These are phyloP conservation scores for Synergus umbraculus DNA, from an alignment of 2,888 invertebrate genomes.

Conservation along the genomic window DNA sequence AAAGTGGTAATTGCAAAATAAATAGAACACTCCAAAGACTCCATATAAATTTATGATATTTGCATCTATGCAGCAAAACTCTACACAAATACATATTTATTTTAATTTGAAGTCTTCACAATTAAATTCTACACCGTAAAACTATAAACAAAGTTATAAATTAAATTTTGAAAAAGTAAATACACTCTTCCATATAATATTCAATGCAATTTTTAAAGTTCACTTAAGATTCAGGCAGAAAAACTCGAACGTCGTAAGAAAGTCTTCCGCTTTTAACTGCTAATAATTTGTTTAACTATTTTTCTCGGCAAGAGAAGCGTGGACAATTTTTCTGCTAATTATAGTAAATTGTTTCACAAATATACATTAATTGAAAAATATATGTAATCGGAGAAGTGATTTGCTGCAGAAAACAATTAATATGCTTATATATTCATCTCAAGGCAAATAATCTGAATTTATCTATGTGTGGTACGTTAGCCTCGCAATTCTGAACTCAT, in stretches of 20 bases:
- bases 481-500: constrained; percentile 69
- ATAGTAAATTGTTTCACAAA: neutral
- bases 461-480: constrained; percentile 64
- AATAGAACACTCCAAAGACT: too few species aligned
- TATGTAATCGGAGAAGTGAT: constrained; percentile 49
- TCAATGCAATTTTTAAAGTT: neutral
- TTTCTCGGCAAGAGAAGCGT: neutral
- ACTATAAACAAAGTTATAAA: too few species aligned
- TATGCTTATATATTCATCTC: constrained; percentile 29
- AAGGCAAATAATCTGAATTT: constrained; percentile 60
- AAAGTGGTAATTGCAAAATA: too few species aligned
- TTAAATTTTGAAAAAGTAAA: too few species aligned
- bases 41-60: too few species aligned
- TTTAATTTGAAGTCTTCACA: too few species aligned
- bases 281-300: neutral
- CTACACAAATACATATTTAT: too few species aligned
- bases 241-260: neutral
- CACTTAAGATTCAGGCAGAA: neutral
- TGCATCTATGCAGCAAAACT: too few species aligned
- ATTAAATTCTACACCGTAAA: too few species aligned
- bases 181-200: neutral
- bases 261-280: neutral
- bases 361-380: neutral
- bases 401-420: constrained; percentile 54
- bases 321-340: neutral